Evolutionary conservation across 2,888 invertebrate genomes (phyloP), one percentile per base, ranked within the genome.

Genomic region (Drosophila merina): DNA sequence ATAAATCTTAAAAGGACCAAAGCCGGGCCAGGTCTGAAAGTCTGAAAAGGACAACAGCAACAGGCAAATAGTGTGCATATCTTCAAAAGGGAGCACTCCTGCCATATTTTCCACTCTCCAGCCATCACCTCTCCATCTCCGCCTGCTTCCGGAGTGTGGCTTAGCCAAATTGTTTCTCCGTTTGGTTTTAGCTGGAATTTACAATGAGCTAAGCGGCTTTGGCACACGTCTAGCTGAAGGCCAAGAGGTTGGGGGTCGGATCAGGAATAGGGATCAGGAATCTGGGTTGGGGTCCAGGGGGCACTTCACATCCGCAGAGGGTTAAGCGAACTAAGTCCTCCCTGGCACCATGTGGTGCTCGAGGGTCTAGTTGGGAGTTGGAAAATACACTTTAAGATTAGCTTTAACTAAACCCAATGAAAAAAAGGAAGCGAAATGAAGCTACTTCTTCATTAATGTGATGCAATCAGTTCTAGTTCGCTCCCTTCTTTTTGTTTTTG

Each of bases 131-230:
- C 25, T 20, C 47, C 14, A 25, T 7, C 20, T 6, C 44, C 9
- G 28, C 14, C 20, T 2, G 1, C 20, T 20, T 1, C 36, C 26
- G 26, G 42, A 10, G 8, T 14, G 12, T 47, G 66, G 60, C 63
- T 66, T 59, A 62, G 50, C 63, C 57, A 77, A 77, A 81, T 79
- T 79, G 79, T 81, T 76, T 81, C 69, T 71, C 9, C 70, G 70
- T 48, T 49, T 55, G 56, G 79, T 59, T 73, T 79, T 73, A 76
- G 79, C 71, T 57, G 50, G 76, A 83, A 76, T 79, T 83, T 67
- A 70, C 77, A 76, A 79, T 73, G 81, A 77, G 72, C 71, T 84
- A 84, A 81, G 82, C 77, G 81, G 84, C 77, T 81, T 83, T 70
- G 47, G 52, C 71, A 60, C 60, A 71, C 79, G 67, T 47, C 55